Evolutionary conservation across 1,140 invertebrate species (phyloP), one percentile per base, ranked within the genome.

Genomic region (Drosophila saltans): DNA sequence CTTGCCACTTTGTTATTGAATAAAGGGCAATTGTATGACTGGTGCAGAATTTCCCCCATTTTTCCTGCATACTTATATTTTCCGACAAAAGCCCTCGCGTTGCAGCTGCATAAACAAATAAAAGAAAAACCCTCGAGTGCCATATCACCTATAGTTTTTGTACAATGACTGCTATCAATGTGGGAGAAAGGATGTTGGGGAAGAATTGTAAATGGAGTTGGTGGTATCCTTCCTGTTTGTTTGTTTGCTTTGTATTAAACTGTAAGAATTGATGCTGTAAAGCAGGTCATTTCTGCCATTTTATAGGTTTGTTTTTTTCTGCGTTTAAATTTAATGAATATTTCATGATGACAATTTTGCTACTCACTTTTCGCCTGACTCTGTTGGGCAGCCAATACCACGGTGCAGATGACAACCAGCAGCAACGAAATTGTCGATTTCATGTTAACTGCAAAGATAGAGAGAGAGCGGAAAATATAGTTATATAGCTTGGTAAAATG

Each of bases 291-390:
- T 69, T 68, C 62, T 67, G 64, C 48, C 80, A 86, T 80, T 86
- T 52, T 86, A 86, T 83, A 68, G 68, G 62, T 86, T 86, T 86
- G 83, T 86, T 86, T 80, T 71, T 83, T 72, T 4, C 4, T 78
- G 43, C 65, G 26, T 58, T 69, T 72, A 64, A 86, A 79, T 81
- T 82, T 40, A 72, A 83, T 86, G 83, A 67, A 68, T 66, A 66
- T 79, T 77, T 73, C 69, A 88, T 82, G 57, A 62, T 40, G 58
- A 6, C 10, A 8, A 21, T 16, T 43, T 63, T 16, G 28, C 10
- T 81, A 92, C 91, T 92, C 73, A 92, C 91, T 92, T 78, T 91
- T 92, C 65, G 91, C 91, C 72, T 92, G 90, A 66, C 91, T 90
- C 71, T 92, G 83, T 81, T 91, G 86, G 67, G 91, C 91, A 45